Conservation (phyloP, 1,140 invertebrate species). For the Parasteatoda tepidariorum region DNA sequence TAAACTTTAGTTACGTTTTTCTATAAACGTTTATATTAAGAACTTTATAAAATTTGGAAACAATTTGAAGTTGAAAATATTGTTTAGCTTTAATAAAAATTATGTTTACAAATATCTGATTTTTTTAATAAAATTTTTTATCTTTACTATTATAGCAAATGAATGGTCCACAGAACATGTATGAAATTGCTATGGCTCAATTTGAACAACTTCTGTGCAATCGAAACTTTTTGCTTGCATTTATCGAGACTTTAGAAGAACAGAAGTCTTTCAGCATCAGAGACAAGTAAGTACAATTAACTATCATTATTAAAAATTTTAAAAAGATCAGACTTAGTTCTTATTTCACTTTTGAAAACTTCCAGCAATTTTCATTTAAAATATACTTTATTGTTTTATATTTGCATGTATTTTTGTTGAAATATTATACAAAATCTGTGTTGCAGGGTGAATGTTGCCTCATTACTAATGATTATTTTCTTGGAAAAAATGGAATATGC, state of each 20-base stretch:
- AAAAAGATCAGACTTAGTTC: neutral
- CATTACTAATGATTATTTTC: constrained; percentile 89
- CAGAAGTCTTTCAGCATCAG: constrained; percentile 92
- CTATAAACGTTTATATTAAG: neutral
- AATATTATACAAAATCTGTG: neutral
- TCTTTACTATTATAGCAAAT: constrained; percentile 73
- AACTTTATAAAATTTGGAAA: too few species aligned
- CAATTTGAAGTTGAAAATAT: too few species aligned
- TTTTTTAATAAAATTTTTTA: constrained; percentile 15
- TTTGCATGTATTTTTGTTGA: neutral
- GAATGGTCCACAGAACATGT: constrained; percentile 84
- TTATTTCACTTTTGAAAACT: neutral
- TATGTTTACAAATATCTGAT: too few species aligned
- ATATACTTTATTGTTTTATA: neutral
- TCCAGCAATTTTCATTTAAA: neutral
- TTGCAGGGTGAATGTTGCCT: constrained; percentile 88
- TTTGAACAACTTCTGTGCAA: constrained; percentile 94
- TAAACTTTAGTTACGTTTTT: neutral
- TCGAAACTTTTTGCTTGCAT: constrained; percentile 90
- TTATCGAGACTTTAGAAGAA: constrained; percentile 92
- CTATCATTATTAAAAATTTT: neutral
- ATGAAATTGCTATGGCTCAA: constrained; percentile 92
- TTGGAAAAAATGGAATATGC: constrained; percentile 98
- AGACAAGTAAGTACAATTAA: constrained; percentile 84
- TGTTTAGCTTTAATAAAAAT: too few species aligned